Base-by-base conservation (phyloP, 2,888 invertebrate species). In the Dyspetes luteomarginatus region DNA sequence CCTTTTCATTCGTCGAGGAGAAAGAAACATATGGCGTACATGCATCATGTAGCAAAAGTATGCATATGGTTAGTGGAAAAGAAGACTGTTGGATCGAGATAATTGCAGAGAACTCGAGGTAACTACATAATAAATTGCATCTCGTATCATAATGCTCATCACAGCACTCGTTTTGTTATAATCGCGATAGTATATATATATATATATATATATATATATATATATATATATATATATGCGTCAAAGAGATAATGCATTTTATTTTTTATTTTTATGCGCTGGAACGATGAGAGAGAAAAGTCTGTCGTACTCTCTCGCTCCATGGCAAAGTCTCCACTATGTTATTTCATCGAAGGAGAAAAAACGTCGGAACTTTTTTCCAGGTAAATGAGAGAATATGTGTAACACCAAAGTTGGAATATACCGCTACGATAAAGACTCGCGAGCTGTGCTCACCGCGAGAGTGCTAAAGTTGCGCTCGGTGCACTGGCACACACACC, bases 351-450 rank as follows among this genome's bases (percentile, higher is more conserved):
- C 56, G 67, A 24, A 19, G 41, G 71, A 62, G 55, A 28, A 12
- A 67, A 67, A 58, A 67, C 45, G 19, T 56, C 55, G 64, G 36
- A 17, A 65, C 62, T 62, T 48, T 74, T 73, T 82, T 82, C 77
- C 77, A 76, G 26, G 73, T 65, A 74, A 17, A 28, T 30, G 48
- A 15, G 48, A 4, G 56, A 12, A 55, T 45, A 22, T 30, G 36
- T 22, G 65, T 80, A 80, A 76, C 58, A 62, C 82, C 82, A 76
- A 79, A 82, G 82, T 76, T 56, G 79, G 28, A 72, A 74, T 52
- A 22, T 82, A 80, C 82, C 82, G 82, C 82, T 80, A 80, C 62
- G 68, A 77, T 80, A 82, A 82, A 81, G 52, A n/a, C n/a, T n/a
- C n/a, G n/a, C n/a, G n/a, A n/a, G n/a, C n/a, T n/a, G n/a, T n/a